phyloP scores from a whole-genome alignment of 2,888 invertebrate species.

The Diaperis boleti region DNA sequence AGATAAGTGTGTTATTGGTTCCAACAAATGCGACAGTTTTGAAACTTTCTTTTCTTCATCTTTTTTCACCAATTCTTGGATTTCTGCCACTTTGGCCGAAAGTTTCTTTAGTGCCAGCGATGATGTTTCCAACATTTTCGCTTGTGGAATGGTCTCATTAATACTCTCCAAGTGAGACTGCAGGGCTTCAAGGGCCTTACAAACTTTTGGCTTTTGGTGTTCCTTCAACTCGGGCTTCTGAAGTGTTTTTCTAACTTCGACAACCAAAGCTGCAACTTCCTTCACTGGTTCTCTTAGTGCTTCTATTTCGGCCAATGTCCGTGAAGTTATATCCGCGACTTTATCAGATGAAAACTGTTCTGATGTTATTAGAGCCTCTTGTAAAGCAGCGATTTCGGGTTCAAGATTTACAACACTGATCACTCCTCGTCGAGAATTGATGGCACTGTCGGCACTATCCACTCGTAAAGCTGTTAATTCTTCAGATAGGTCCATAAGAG shows the following conservation, averaged over 20 bases:
- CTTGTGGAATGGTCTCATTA: slow-evolving; percentile 30
- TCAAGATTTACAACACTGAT: slow-evolving; percentile 45
- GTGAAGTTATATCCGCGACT: slow-evolving; percentile 3
- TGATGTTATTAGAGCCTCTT: slow-evolving; percentile 19
- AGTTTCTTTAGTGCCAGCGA: slow-evolving; percentile 39
- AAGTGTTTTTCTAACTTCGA: slow-evolving; percentile 30
- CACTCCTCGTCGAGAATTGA: slow-evolving; percentile 48
- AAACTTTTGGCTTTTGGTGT: slow-evolving; percentile 43
- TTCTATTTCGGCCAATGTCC: slow-evolving; percentile 11
- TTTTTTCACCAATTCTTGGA: slow-evolving; percentile 24
- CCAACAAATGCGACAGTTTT: background rate
- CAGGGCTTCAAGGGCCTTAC: slow-evolving; percentile 41
- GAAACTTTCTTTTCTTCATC: background rate
- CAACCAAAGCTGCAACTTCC: slow-evolving; percentile 18
- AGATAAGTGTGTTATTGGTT: slow-evolving; percentile 2
- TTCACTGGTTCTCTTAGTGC: slow-evolving; percentile 20
- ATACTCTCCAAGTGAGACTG: slow-evolving; percentile 39
- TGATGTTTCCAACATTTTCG: slow-evolving; percentile 37
- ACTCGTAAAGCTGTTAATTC: slow-evolving; percentile 31
- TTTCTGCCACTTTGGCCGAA: slow-evolving; percentile 30
- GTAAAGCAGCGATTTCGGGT: slow-evolving; percentile 11
- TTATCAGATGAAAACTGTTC: slow-evolving; percentile 22
- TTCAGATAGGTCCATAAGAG: slow-evolving; percentile 38
- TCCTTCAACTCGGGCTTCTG: slow-evolving; percentile 41
- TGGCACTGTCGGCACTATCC: slow-evolving; percentile 29